Evolutionary conservation across 2,113 vertebrate species (phyloP).

Genomic region (Camarhynchus parvulus): DNA sequence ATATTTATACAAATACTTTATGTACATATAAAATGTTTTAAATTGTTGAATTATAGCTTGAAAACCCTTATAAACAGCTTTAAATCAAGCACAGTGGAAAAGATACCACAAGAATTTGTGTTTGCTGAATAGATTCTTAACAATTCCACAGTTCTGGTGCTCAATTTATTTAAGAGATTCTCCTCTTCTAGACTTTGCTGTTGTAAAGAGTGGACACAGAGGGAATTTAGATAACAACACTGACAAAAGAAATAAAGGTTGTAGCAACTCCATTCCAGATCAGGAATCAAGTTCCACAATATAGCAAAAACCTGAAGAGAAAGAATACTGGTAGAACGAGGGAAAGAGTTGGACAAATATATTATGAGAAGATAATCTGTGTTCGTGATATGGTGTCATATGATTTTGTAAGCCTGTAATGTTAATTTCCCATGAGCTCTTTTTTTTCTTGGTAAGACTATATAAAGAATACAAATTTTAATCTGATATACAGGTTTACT

Average conservation of each 20-base stretch:
- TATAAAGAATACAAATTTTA: not conserved
- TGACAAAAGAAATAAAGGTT: not conserved
- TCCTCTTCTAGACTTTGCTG: not conserved
- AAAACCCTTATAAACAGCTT: not conserved
- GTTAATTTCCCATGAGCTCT: not conserved
- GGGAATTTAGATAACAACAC: fast-evolving
- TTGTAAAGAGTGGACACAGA: not conserved
- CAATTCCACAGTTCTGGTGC: not conserved
- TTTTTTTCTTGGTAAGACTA: not conserved
- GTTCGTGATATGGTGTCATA: not conserved
- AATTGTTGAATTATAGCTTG: not conserved
- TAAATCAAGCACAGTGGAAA: not conserved
- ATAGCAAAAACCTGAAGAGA: not conserved
- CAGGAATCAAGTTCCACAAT: not conserved
- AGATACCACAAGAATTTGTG: not conserved
- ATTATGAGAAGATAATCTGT: not conserved
- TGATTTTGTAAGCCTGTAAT: not conserved
- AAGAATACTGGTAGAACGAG: not conserved
- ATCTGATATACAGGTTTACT: not conserved
- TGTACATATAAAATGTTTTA: not conserved
- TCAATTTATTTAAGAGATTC: not conserved
- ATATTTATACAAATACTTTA: not conserved
- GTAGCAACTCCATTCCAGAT: not conserved
- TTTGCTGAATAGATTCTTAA: not conserved
- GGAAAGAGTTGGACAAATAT: not conserved